Percentiles rank a stretch among this genome's conserved stretches.
Conservation (phyloP, 2,888 invertebrate species). For the Cataglyphis livida region DNA sequence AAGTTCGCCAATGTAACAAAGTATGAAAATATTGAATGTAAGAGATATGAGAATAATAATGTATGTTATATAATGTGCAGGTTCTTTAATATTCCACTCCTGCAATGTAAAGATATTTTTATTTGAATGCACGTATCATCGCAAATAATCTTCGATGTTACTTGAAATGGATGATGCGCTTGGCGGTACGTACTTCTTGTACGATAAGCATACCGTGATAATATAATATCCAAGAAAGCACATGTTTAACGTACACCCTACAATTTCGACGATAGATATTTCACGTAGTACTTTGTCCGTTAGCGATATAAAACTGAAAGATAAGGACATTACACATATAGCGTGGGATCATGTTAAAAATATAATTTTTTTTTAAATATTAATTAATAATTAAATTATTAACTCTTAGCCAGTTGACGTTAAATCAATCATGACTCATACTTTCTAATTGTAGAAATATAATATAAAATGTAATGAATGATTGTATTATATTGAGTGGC, state of each 20-base stretch:
- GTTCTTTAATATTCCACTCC: conserved; percentile 59
- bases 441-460: background rate
- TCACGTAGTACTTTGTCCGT: conserved; percentile 74
- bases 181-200: conserved; percentile 18
- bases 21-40: conserved; percentile 69
- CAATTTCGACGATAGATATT: conserved; percentile 77
- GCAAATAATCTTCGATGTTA: background rate
- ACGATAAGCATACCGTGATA: conserved; percentile 74
- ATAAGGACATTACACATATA: no score
- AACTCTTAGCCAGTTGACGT: no score
- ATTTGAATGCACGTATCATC: background rate
- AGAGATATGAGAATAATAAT: conserved; percentile 54
- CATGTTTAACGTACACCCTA: conserved; percentile 80
- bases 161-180: background rate
- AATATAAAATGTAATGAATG: background rate
- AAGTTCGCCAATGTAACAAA: conserved; percentile 71
- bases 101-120: conserved; percentile 32
- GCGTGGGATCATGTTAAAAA: no score
- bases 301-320: conserved; percentile 73
- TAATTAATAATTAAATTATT: background rate
- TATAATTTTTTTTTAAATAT: background rate
- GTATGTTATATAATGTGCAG: conserved; percentile 48
- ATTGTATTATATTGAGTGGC: background rate
- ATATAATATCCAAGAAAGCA: conserved; percentile 81
- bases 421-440: background rate